Evolutionary conservation across 2,113 vertebrate species (phyloP).

Genomic region (Regulus satrapa): DNA sequence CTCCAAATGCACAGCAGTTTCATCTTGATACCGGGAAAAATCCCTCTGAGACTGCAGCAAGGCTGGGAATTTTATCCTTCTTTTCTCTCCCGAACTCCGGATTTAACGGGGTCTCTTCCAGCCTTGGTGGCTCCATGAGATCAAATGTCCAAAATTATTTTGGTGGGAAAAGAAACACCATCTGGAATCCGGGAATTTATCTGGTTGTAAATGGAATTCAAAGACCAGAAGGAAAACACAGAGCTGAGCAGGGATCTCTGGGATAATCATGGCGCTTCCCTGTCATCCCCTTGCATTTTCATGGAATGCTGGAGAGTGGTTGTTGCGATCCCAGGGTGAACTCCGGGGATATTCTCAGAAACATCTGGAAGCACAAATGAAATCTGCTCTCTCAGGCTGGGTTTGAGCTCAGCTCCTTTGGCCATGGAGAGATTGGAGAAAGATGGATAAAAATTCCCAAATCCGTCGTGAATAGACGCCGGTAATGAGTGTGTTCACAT

Average conservation of each 20-base stretch:
- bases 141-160: neutral
- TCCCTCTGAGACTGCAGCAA: neutral
- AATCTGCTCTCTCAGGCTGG: neutral
- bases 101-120: fast-evolving
- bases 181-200: neutral
- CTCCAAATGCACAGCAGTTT: neutral
- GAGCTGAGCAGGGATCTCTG: neutral
- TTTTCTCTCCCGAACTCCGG: neutral
- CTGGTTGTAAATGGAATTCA: neutral
- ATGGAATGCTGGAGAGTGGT: neutral
- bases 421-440: neutral
- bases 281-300: neutral
- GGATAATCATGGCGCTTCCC: neutral
- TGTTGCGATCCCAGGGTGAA: neutral
- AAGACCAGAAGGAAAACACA: neutral
- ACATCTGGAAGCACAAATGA: neutral
- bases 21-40: neutral
- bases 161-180: neutral
- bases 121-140: neutral
- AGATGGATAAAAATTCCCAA: neutral
- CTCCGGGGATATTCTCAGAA: neutral
- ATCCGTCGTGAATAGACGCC: fast-evolving
- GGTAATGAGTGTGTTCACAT: neutral
- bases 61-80: neutral
- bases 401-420: neutral